phyloP scores from a whole-genome alignment of 1,140 invertebrate species.

The Pseudomyrmex cubaensis region DNA sequence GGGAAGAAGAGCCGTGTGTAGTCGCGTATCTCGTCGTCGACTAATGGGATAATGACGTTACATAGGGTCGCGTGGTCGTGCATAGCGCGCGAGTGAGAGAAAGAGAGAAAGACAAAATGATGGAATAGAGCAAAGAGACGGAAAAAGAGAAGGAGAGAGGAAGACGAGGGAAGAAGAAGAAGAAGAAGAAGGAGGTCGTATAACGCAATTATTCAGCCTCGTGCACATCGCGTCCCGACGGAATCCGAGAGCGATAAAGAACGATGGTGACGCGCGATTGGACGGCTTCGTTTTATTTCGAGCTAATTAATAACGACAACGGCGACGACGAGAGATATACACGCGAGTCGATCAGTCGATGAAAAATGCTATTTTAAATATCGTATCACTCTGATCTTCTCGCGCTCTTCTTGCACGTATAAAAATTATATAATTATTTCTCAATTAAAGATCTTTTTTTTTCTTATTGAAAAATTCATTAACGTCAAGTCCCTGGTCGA shows the following conservation, averaged over 20 bases:
- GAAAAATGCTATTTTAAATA: background rate
- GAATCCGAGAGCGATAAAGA: constrained; percentile 59
- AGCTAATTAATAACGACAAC: constrained; percentile 44
- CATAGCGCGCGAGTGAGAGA: constrained; percentile 11
- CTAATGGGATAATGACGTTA: constrained; percentile 80
- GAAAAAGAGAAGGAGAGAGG: background rate
- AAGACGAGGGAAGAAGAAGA: constrained; percentile 1
- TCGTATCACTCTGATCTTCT: background rate
- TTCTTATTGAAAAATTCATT: background rate
- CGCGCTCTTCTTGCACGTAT: background rate
- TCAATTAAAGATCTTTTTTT: background rate
- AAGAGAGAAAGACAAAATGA: background rate
- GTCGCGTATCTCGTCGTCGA: constrained; percentile 60
- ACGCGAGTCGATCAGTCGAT: background rate
- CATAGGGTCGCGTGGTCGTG: constrained; percentile 68
- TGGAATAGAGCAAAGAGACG: background rate
- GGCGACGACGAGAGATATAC: constrained; percentile 3
- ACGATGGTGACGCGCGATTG: background rate
- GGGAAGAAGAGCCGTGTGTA: constrained; percentile 15
- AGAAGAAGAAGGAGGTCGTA: constrained; percentile 36
- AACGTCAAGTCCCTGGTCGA: background rate
- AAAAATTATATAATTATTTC: background rate
- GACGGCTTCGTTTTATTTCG: constrained; percentile 40
- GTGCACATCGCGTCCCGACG: constrained; percentile 56
- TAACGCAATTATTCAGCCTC: constrained; percentile 75